phyloP scores from a whole-genome alignment of 2,797 vertebrate genomes.

The Falco rusticolus region DNA sequence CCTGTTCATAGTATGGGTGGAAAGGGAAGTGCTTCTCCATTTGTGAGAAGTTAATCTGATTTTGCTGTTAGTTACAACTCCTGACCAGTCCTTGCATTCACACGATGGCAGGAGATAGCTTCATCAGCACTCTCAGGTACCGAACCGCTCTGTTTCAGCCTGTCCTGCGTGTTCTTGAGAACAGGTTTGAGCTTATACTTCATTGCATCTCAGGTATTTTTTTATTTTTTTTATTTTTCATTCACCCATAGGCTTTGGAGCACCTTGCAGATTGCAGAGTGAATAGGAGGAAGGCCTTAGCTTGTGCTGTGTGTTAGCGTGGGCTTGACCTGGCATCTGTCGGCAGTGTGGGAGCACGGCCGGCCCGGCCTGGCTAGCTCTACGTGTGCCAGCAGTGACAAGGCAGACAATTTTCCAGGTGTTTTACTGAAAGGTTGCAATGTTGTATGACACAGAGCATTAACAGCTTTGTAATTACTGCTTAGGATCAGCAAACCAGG shows the following conservation, averaged over 20 bases:
- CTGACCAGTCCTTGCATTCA: too few relatives aligned
- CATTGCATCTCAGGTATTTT: too few relatives aligned
- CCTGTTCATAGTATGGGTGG: background rate
- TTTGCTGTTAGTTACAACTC: background rate
- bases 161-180: background rate
- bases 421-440: too few relatives aligned
- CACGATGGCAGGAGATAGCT: background rate
- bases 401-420: background rate
- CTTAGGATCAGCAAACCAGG: background rate
- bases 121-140: background rate
- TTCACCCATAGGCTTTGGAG: background rate
- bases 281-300: background rate
- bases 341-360: background rate
- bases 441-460: background rate
- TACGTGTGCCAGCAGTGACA: fast-evolving
- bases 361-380: background rate
- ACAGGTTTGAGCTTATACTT: background rate
- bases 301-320: background rate
- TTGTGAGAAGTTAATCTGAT: background rate
- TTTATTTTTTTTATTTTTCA: too few relatives aligned
- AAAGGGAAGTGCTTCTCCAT: background rate
- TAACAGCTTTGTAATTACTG: fast-evolving
- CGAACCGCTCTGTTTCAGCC: background rate
- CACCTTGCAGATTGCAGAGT: background rate
- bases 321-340: background rate